These are phyloP conservation scores for Forbesichthys papilliferus DNA, from an alignment of 2,113 vertebrate species.

Conservation along the genomic window DNA sequence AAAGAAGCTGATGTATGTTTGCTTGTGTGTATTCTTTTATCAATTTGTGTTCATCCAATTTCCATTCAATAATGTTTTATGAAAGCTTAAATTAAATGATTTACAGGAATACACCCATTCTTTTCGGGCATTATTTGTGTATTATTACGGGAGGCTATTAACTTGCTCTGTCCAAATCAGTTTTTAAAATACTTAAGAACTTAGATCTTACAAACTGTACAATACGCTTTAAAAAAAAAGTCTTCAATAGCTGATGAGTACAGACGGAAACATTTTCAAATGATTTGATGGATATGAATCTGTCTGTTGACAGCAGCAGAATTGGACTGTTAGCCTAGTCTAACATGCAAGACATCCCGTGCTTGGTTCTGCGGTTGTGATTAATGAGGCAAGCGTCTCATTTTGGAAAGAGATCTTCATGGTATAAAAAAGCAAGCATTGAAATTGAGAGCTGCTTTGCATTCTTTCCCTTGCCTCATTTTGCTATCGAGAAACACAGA, in stretches of 20 bases:
- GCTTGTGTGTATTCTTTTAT: too few species aligned
- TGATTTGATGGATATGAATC: slow-evolving; percentile 8
- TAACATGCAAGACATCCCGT: slow-evolving; percentile 4
- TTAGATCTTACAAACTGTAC: too few species aligned
- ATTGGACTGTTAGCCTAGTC: slow-evolving; percentile 38
- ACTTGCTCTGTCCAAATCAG: too few species aligned
- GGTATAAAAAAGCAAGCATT: slow-evolving; percentile 48
- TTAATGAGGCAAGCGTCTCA: slow-evolving; percentile 43
- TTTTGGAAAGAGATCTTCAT: slow-evolving; percentile 45
- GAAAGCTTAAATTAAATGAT: too few species aligned
- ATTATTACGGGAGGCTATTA: too few species aligned
- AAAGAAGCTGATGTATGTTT: too few species aligned
- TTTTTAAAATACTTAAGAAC: too few species aligned
- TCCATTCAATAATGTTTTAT: too few species aligned
- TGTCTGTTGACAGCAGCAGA: slow-evolving; percentile 39
- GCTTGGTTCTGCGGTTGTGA: slow-evolving; percentile 26
- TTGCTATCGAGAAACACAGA: slow-evolving; percentile 41
- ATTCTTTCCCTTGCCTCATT: slow-evolving; percentile 43
- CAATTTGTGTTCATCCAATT: too few species aligned
- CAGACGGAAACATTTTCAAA: slow-evolving; percentile 9
- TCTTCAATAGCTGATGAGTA: slow-evolving; percentile 4
- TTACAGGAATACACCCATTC: too few species aligned
- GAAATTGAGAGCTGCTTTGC: slow-evolving; percentile 51
- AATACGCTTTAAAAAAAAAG: not conserved
- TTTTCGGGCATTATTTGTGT: too few species aligned